phyloP scores from a whole-genome alignment of 2,888 invertebrate species.

The Beris chalybata region DNA sequence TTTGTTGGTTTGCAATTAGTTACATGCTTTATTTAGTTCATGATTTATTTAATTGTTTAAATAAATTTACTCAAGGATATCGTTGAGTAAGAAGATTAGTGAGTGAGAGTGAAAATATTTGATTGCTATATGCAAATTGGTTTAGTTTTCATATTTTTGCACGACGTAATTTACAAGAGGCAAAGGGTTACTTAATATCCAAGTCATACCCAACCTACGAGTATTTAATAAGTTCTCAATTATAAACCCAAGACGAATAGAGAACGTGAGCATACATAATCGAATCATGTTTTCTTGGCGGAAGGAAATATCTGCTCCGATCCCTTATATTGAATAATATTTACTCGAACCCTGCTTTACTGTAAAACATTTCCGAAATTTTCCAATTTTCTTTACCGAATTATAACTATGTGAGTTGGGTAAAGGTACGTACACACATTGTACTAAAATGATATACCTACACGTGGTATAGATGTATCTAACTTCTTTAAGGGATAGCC shows the following conservation, averaged over 20 bases:
- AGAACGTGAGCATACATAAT: slow-evolving; percentile 35
- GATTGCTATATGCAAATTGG: too few species aligned
- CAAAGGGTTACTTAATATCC: too few species aligned
- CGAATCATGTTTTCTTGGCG: slow-evolving; percentile 30
- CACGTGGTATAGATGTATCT: slow-evolving; percentile 16
- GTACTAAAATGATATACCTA: slow-evolving; percentile 16
- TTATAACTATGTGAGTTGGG: slow-evolving; percentile 15
- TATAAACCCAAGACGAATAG: slow-evolving; percentile 38
- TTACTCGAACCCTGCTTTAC: slow-evolving; percentile 28
- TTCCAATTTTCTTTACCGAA: slow-evolving; percentile 29
- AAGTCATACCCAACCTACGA: slow-evolving; percentile 8
- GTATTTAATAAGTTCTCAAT: slow-evolving; percentile 40
- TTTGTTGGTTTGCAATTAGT: too few species aligned
- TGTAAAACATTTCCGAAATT: slow-evolving; percentile 20
- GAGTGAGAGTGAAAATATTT: too few species aligned
- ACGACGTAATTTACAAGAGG: too few species aligned
- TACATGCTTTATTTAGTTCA: too few species aligned
- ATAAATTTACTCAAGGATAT: too few species aligned
- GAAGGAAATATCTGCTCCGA: slow-evolving; percentile 24
- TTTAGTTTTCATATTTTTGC: too few species aligned
- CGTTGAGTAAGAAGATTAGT: too few species aligned
- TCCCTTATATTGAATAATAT: slow-evolving; percentile 24
- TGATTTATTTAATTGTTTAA: too few species aligned
- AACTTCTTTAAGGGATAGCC: slow-evolving; percentile 25
- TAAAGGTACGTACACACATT: slow-evolving; percentile 8